Percentiles rank a stretch among this genome's conserved stretches.
These are phyloP conservation scores for Hippopotamyrus pictus DNA, from an alignment of 2,797 vertebrate genomes.

Conservation along the genomic window DNA sequence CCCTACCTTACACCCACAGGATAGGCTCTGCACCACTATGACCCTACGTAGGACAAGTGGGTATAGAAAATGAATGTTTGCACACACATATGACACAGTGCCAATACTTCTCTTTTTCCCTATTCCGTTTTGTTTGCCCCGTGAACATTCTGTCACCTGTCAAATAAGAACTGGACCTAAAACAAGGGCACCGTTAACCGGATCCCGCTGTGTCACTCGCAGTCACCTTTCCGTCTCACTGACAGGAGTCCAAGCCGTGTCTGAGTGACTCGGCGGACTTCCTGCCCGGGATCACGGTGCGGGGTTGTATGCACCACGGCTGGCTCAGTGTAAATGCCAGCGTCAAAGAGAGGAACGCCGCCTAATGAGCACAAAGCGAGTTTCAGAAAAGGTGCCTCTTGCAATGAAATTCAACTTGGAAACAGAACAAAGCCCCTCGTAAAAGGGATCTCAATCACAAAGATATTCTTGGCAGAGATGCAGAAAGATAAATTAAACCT, in stretches of 20 bases:
- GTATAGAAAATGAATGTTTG: neutral
- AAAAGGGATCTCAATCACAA: neutral
- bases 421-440: constrained; percentile 19
- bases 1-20: neutral
- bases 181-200: constrained; percentile 41
- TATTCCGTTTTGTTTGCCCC: constrained; percentile 34
- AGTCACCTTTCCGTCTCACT: constrained; percentile 7
- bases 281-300: neutral
- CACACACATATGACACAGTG: neutral
- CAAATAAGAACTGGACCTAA: constrained; percentile 37
- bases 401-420: constrained; percentile 24
- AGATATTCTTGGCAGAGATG: constrained; percentile 22
- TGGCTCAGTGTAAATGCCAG: neutral
- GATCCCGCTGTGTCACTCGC: neutral
- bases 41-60: neutral
- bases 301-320: neutral
- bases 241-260: constrained; percentile 13
- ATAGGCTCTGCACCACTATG: neutral
- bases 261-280: neutral
- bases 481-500: constrained; percentile 29
- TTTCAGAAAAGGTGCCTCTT: constrained; percentile 32
- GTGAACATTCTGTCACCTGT: constrained; percentile 33
- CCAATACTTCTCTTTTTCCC: neutral
- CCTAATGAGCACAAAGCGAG: neutral
- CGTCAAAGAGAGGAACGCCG: neutral